Evolutionary conservation across 2,113 vertebrate genomes (phyloP).

Genomic region (Psittacus erithacus): DNA sequence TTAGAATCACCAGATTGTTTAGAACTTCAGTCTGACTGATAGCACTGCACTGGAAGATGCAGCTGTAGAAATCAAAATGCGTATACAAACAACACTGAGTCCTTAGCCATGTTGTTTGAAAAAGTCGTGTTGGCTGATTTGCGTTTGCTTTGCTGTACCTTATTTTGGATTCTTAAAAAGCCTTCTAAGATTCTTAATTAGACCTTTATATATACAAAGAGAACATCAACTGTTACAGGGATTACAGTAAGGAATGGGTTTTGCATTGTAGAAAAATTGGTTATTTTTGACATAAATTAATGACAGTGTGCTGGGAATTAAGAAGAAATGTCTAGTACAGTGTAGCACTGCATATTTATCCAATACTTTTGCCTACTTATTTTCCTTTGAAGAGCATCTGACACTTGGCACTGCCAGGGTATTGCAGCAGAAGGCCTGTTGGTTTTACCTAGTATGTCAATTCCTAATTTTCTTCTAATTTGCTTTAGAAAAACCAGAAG

Average conservation of each 20-base stretch:
- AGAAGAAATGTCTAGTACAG: neutral
- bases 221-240: neutral
- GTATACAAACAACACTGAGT: conserved; percentile 26
- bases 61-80: conserved; percentile 36
- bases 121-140: conserved; percentile 2
- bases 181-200: neutral
- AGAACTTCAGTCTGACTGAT: conserved; percentile 6
- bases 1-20: conserved; percentile 23
- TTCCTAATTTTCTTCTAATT: neutral
- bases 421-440: neutral
- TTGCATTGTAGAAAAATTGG: neutral
- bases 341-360: neutral
- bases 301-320: neutral
- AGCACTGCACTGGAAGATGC: conserved; percentile 4
- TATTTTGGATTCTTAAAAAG: neutral
- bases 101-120: conserved; percentile 27
- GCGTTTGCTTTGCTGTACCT: conserved; percentile 13
- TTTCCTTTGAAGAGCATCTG: conserved; percentile 30
- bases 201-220: neutral
- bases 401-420: neutral
- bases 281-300: neutral
- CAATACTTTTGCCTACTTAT: neutral
- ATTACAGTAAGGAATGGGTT: neutral
- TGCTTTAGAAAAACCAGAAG: neutral
- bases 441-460: neutral